Base-by-base conservation (phyloP, 2,113 vertebrate species). In the Willisornis vidua region DNA sequence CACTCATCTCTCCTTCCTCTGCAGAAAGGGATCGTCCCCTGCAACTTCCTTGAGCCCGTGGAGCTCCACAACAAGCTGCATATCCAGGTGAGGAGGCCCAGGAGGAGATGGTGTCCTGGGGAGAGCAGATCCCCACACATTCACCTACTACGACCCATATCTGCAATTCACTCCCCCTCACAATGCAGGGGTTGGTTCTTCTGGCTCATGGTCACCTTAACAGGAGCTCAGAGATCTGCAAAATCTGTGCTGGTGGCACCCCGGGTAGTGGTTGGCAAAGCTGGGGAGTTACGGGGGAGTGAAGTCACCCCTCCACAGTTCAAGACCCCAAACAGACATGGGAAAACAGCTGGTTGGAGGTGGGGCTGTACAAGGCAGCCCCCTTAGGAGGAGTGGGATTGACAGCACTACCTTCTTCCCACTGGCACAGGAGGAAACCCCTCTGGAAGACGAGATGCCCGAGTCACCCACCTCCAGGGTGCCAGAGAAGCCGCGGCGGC, bases 1-100 rank as follows among this genome's bases (percentile, higher is more conserved):
- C 43, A 29, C 41, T 85, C 7, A 4, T 76, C 3, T 93, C 39
- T 82, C 48, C 57, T 86, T 57, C 8, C 91, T 89, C 19, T 19
- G 7, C 90, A 99, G 99, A 98, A 98, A 95, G 99, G 99, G 37
- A 98, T 99, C 1, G 99, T 99, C 71, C 99, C 99, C 52, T 99
- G 98, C 92, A 99, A 99, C 96, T 99, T 98, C 91, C 98, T 99
- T 0, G 98, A 99, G 72, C 98, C 98, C 1, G 65, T 99, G 73
- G 98, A 99, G 92, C 98, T 99, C 70, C 98, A 98, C 41, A 96
- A 98, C 92, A 97, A 98, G 96, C 91, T 81, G 73, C 90, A 97
- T 62, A 86, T 87, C 28, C 98, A 97, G 98, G 99, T 99, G 95
- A 98, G 18, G 35, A 12, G 1, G 19, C 29, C 22, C 28, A 23